Conservation (phyloP, 2,113 vertebrate species). For the Pachyramphus minor region DNA sequence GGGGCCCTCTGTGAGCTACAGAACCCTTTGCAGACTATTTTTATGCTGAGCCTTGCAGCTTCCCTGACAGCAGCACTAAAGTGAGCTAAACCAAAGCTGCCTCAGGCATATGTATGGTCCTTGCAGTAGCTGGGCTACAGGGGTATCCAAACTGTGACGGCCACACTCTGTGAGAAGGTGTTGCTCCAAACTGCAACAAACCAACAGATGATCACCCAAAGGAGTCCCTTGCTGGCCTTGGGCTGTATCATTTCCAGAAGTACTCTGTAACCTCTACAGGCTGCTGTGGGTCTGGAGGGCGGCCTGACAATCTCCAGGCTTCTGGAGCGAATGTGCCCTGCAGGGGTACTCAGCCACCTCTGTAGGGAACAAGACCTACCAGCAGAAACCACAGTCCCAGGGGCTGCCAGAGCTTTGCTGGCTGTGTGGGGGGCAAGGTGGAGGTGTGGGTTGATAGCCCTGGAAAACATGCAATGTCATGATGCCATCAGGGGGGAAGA, state of each 20-base stretch:
- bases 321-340: neutral
- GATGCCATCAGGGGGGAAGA: neutral
- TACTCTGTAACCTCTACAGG: fast-evolving
- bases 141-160: neutral
- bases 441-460: neutral
- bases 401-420: neutral
- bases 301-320: neutral
- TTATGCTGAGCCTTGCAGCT: neutral
- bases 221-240: neutral
- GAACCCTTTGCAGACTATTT: neutral
- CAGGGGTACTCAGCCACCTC: neutral
- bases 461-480: too few relatives aligned
- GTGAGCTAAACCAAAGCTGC: neutral
- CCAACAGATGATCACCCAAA: neutral
- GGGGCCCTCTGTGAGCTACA: neutral
- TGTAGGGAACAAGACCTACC: neutral
- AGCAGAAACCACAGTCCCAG: neutral
- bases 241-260: neutral
- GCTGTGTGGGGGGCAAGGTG: fast-evolving
- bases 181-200: neutral
- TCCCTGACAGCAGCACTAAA: neutral
- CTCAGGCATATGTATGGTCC: neutral
- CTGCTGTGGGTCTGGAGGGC: neutral
- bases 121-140: neutral
- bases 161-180: fast-evolving